These are phyloP conservation scores for Lutraria rhynchaena DNA, from an alignment of 1,140 invertebrate species.

Conservation along the genomic window DNA sequence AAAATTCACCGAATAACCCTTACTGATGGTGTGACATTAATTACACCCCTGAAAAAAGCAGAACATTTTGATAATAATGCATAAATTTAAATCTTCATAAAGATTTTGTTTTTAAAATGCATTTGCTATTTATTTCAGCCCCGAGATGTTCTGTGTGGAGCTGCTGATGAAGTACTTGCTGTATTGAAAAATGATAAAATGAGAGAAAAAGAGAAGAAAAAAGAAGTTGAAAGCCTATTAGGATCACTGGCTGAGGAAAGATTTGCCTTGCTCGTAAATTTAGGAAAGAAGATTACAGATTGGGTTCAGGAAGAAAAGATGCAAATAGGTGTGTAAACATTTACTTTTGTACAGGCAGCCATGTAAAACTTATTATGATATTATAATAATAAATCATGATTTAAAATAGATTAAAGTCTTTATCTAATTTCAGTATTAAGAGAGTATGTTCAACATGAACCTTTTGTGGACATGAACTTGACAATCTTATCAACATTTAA, in stretches of 20 bases:
- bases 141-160: conserved; percentile 97
- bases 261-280: conserved; percentile 96
- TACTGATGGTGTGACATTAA: too few relatives aligned
- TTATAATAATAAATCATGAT: too few relatives aligned
- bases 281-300: conserved; percentile 99
- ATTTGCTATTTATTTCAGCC: conserved; percentile 85
- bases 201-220: conserved; percentile 96
- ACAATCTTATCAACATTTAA: too few relatives aligned
- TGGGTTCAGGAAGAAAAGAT: conserved; percentile 93
- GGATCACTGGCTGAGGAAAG: conserved; percentile 95
- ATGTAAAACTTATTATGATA: too few relatives aligned
- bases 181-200: conserved; percentile 97
- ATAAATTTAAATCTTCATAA: too few relatives aligned
- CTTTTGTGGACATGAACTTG: too few relatives aligned
- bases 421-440: too few relatives aligned
- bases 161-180: conserved; percentile 98
- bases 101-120: not conserved
- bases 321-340: conserved; percentile 81
- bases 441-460: too few relatives aligned
- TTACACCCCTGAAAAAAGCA: too few relatives aligned
- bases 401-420: too few relatives aligned
- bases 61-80: too few relatives aligned
- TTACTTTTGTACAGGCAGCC: not conserved
- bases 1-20: too few relatives aligned
- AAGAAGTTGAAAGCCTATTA: conserved; percentile 93